Conservation (phyloP, 2,113 vertebrate genomes). For the Cynopterus brachyotis region DNA sequence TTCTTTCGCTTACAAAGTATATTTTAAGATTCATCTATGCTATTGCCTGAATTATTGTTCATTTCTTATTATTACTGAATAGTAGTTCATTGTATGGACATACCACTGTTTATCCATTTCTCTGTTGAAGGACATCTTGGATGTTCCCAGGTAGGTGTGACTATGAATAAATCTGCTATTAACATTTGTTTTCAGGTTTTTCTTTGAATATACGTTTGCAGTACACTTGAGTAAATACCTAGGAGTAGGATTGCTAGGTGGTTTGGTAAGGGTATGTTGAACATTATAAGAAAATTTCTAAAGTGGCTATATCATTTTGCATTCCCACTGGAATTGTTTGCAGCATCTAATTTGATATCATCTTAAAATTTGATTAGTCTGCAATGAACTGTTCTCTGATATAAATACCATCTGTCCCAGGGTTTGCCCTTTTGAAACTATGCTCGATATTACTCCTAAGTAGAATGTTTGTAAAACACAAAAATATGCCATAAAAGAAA, state of each 20-base stretch:
- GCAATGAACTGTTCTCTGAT: neutral
- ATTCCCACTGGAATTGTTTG: neutral
- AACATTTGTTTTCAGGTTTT: neutral
- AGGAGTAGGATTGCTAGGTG: neutral
- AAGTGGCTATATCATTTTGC: neutral
- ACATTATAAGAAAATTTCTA: neutral
- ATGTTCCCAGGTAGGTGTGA: neutral
- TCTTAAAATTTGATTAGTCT: neutral
- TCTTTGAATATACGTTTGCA: neutral
- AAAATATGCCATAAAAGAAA: neutral
- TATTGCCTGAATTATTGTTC: neutral
- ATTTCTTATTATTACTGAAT: neutral
- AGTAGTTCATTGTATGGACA: neutral
- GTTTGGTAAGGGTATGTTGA: neutral
- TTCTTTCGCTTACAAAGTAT: neutral
- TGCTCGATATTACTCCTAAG: neutral
- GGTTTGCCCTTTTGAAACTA: conserved; percentile 10
- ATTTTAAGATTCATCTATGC: neutral
- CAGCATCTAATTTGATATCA: neutral
- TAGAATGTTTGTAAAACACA: neutral
- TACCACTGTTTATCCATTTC: neutral
- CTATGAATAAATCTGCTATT: neutral
- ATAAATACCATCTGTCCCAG: neutral
- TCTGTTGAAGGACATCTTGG: neutral
- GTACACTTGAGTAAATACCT: neutral